A percentile compares a stretch with the other conserved stretches of the same genome.
Conservation (phyloP, 2,888 invertebrate genomes). For the Chrysomela aeneicollis region DNA sequence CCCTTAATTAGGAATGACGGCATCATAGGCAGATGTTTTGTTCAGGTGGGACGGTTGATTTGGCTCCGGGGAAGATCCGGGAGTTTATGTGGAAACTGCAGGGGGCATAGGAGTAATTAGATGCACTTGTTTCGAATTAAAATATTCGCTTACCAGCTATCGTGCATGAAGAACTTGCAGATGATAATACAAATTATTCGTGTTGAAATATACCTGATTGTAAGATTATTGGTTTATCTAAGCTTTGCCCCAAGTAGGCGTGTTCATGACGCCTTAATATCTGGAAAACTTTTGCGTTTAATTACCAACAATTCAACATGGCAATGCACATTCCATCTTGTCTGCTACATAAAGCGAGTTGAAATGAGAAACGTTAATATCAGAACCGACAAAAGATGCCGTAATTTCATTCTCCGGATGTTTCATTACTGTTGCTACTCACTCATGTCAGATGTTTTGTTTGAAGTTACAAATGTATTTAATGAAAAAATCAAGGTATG, state of each 20-base stretch:
- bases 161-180: too few species aligned
- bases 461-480: constrained; percentile 24
- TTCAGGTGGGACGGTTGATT: constrained; percentile 24
- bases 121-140: constrained; percentile 10
- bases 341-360: constrained; percentile 41
- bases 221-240: too few species aligned
- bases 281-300: constrained; percentile 40
- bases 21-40: constrained; percentile 43
- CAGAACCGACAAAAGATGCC: constrained; percentile 42
- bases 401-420: constrained; percentile 43
- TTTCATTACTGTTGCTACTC: constrained; percentile 38
- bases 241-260: too few species aligned
- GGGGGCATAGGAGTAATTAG: too few species aligned
- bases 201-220: too few species aligned
- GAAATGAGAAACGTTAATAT: constrained; percentile 44
- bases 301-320: constrained; percentile 38
- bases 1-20: constrained; percentile 42
- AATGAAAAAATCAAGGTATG: constrained; percentile 20
- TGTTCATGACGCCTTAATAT: constrained; percentile 32
- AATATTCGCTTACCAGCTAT: too few species aligned
- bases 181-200: too few species aligned
- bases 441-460: constrained; percentile 23
- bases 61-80: constrained; percentile 12
- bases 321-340: constrained; percentile 41
- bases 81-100: background rate